phyloP scores from a whole-genome alignment of 2,797 vertebrate genomes.

The Peromyscus attwateri region DNA sequence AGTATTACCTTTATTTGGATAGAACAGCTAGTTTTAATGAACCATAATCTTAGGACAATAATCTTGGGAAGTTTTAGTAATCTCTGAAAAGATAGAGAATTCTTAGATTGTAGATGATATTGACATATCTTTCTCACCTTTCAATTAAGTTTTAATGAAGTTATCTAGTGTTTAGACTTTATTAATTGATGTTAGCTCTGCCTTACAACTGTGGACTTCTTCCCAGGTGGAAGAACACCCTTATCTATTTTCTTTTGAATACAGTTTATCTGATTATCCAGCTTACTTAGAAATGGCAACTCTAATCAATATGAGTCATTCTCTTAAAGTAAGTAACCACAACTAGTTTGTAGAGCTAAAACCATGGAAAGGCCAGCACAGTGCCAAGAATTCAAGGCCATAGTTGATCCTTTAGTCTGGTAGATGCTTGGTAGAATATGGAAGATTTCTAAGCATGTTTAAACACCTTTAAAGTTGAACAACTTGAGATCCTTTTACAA shows the following conservation, averaged over 20 bases:
- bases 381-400: background rate
- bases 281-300: constrained; percentile 26
- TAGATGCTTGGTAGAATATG: constrained; percentile 1
- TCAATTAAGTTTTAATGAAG: constrained; percentile 56
- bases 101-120: constrained; percentile 56
- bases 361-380: background rate
- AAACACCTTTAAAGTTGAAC: constrained; percentile 30
- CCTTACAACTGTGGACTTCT: constrained; percentile 51
- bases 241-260: constrained; percentile 38
- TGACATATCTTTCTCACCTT: constrained; percentile 61
- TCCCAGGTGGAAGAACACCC: background rate
- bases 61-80: constrained; percentile 28
- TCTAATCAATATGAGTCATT: constrained; percentile 35
- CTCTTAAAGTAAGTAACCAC: constrained; percentile 21
- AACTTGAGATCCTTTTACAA: background rate
- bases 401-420: constrained; percentile 8
- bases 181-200: constrained; percentile 46
- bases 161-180: constrained; percentile 31
- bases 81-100: constrained; percentile 50
- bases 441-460: constrained; percentile 37
- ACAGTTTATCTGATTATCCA: constrained; percentile 53
- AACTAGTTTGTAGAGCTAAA: constrained; percentile 35
- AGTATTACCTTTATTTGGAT: constrained; percentile 58
- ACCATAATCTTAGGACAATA: constrained; percentile 35
- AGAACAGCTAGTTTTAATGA: constrained; percentile 58